Conservation (phyloP, 2,888 invertebrate genomes). For the Agrypnus murinus region DNA sequence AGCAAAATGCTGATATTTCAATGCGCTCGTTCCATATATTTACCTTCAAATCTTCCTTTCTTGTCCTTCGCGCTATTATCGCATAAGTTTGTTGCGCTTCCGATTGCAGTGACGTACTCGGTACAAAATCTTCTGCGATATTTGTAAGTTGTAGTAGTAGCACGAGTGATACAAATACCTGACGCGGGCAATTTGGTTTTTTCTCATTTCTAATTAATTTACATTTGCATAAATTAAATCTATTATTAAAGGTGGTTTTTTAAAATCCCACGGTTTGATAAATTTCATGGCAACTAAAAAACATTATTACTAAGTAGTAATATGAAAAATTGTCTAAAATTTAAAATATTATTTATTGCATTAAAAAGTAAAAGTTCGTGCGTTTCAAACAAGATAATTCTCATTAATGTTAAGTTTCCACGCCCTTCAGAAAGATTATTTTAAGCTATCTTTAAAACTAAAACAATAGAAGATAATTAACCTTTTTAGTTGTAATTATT, state of each 20-base stretch:
- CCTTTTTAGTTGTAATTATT: no score
- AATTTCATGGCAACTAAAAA: slow-evolving; percentile 11
- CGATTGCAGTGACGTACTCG: slow-evolving; percentile 35
- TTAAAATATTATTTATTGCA: slow-evolving; percentile 1
- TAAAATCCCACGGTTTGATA: slow-evolving; percentile 14
- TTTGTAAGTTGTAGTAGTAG: not conserved
- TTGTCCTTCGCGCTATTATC: slow-evolving; percentile 14
- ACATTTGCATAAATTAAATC: slow-evolving; percentile 2
- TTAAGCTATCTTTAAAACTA: not conserved
- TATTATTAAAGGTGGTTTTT: slow-evolving; percentile 16
- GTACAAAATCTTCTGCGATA: not conserved
- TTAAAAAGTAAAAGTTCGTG: slow-evolving; percentile 6
- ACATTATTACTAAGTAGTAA: not conserved
- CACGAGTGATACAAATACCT: not conserved
- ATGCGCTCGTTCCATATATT: slow-evolving; percentile 50
- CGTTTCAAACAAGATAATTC: not conserved
- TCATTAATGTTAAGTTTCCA: no score
- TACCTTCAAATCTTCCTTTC: slow-evolving; percentile 36
- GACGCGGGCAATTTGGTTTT: slow-evolving; percentile 3
- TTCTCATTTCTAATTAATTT: not conserved
- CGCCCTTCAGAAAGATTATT: no score
- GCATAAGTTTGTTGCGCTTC: slow-evolving; percentile 10
- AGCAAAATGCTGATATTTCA: slow-evolving; percentile 56
- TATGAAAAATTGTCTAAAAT: not conserved
- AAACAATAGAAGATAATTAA: not conserved